Evolutionary conservation across 2,797 vertebrate genomes (phyloP).

Genomic region (Alcedo quadribrachys): DNA sequence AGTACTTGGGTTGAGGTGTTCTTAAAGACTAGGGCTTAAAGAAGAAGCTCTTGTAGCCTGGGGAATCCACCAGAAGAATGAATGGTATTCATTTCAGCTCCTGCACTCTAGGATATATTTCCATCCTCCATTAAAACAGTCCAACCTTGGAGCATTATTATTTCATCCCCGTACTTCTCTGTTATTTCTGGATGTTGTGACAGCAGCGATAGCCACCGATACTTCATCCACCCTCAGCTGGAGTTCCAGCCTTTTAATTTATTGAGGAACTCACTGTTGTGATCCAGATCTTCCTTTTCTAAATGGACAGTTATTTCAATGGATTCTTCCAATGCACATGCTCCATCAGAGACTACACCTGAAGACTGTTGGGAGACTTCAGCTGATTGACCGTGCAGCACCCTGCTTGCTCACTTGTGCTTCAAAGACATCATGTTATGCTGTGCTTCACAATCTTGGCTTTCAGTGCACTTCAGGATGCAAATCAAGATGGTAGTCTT

Average conservation of each 20-base stretch:
- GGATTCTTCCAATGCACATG: neutral
- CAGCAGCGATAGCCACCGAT: neutral
- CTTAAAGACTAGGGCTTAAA: neutral
- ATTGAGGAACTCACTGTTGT: neutral
- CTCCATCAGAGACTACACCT: neutral
- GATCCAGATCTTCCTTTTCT: slow-evolving; percentile 3
- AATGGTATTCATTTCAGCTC: neutral
- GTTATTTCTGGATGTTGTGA: neutral
- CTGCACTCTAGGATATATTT: neutral
- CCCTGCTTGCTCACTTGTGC: neutral
- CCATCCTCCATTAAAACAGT: neutral
- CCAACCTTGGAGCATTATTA: neutral
- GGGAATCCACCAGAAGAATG: neutral
- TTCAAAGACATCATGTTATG: neutral
- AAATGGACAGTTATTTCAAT: slow-evolving; percentile 4
- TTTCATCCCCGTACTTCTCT: neutral
- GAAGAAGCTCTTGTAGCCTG: neutral
- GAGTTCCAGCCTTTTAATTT: neutral
- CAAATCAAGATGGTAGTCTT: neutral
- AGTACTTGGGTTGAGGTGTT: neutral
- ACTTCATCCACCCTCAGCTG: neutral
- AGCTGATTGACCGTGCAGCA: neutral
- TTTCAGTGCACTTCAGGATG: neutral
- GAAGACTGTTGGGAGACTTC: slow-evolving; percentile 8
- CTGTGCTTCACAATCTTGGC: neutral